Percentiles rank a stretch among this genome's conserved stretches.
Evolutionary conservation across 2,113 vertebrate genomes (phyloP).

Genomic region (Mionectes macconnelli): DNA sequence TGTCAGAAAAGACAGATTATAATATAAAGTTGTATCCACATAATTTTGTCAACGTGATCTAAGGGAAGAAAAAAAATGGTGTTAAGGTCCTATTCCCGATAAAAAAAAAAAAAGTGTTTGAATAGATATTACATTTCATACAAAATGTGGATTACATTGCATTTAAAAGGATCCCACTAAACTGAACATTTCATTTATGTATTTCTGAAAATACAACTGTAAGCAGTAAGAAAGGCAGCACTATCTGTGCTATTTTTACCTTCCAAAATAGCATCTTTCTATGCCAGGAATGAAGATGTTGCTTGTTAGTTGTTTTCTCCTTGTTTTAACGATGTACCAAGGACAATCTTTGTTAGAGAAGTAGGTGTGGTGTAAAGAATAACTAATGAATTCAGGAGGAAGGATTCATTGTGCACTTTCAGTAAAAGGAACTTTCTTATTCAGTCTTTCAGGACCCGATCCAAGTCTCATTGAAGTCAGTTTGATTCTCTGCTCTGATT

Average conservation of each 20-base stretch:
- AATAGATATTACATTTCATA: neutral
- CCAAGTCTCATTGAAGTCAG: conserved; percentile 13
- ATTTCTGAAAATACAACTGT: neutral
- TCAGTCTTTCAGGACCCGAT: conserved; percentile 11
- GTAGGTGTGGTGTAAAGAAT: neutral
- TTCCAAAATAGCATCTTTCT: neutral
- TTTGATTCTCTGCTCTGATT: conserved; percentile 29
- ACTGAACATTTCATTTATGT: neutral
- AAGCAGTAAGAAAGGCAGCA: neutral
- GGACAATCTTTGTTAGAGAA: neutral
- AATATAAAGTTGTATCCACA: neutral
- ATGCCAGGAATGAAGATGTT: neutral
- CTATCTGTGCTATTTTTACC: neutral
- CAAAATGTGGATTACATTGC: neutral
- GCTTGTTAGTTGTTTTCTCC: neutral
- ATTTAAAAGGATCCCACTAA: neutral
- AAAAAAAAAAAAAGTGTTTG: neutral
- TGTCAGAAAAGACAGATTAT: neutral
- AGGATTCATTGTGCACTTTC: neutral
- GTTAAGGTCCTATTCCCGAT: neutral
- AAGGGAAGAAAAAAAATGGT: neutral
- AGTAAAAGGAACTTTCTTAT: conserved; percentile 36
- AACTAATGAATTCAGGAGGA: conserved; percentile 1
- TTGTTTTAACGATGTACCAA: conserved; percentile 1
- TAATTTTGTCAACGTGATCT: neutral